Evolutionary conservation across 2,888 invertebrate genomes (phyloP).

Genomic region (Rhagophthalmus giganteus): DNA sequence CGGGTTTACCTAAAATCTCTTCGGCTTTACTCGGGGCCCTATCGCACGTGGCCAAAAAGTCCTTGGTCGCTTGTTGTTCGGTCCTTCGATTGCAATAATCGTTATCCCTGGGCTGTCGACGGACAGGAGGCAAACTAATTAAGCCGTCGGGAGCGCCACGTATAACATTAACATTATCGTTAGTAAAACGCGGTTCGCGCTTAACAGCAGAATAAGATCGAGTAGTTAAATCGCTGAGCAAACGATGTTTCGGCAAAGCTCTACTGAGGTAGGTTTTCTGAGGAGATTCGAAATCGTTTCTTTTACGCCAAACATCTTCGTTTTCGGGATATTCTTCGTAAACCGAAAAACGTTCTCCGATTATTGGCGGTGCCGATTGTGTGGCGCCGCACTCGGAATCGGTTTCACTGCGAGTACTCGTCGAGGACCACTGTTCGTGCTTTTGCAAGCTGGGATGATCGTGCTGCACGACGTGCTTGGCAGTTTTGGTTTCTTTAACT

Average conservation of each 20-base stretch:
- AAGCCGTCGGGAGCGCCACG: conserved; percentile 47
- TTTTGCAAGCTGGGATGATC: conserved; percentile 35
- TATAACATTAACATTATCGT: conserved; percentile 22
- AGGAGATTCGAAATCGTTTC: conserved; percentile 20
- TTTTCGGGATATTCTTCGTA: conserved; percentile 25
- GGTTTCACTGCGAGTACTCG: conserved; percentile 50
- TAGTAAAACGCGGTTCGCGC: conserved; percentile 29
- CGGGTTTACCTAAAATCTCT: conserved; percentile 51
- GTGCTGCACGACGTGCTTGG: conserved; percentile 21
- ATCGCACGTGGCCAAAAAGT: conserved; percentile 45
- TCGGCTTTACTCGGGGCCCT: conserved; percentile 50
- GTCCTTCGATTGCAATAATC: conserved; percentile 11
- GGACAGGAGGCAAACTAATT: conserved; percentile 60
- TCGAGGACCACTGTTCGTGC: conserved; percentile 50
- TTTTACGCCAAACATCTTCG: conserved; percentile 29
- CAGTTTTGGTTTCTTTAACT: conserved; percentile 34
- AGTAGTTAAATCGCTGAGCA: conserved; percentile 11
- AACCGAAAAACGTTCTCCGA: conserved; percentile 35
- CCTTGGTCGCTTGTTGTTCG: conserved; percentile 31
- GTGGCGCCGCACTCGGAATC: conserved; percentile 47
- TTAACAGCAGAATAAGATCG: conserved; percentile 33
- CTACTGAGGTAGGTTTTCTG: conserved; percentile 13
- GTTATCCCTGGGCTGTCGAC: conserved; percentile 45
- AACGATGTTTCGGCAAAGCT: conserved; percentile 18
- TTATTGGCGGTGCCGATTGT: conserved; percentile 50